Conservation (phyloP, 1,140 invertebrate species). For the Euglossa dilemma region DNA sequence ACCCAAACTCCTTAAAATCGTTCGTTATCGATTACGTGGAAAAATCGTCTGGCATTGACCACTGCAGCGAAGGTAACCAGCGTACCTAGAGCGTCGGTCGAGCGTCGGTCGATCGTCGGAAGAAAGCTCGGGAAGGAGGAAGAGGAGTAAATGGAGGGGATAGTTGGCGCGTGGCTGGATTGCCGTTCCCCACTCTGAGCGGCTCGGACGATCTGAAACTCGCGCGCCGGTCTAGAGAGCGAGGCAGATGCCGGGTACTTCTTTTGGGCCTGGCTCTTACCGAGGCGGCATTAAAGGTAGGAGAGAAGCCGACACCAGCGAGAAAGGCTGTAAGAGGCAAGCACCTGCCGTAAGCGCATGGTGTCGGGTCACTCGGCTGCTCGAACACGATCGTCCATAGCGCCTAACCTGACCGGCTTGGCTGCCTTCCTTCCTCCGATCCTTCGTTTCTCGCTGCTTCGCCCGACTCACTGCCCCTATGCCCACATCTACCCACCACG, state of each 20-base stretch:
- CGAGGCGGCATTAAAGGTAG: conserved; percentile 65
- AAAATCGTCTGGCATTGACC: background rate
- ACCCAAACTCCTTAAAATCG: no score
- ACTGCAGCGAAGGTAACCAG: background rate
- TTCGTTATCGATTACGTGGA: no score
- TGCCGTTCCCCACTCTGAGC: conserved; percentile 17
- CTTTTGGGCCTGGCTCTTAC: conserved; percentile 66
- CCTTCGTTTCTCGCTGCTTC: background rate
- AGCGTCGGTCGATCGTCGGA: conserved; percentile 18
- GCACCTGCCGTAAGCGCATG: conserved; percentile 68
- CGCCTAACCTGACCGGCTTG: conserved; percentile 53
- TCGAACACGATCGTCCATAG: conserved; percentile 62
- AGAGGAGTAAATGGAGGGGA: conserved; percentile 58
- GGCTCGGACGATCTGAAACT: conserved; percentile 55
- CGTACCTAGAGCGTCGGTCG: conserved; percentile 12
- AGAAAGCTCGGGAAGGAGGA: conserved; percentile 30
- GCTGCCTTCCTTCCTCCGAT: conserved; percentile 23
- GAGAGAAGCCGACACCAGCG: conserved; percentile 63
- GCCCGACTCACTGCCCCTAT: conserved; percentile 59
- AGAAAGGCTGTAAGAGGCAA: conserved; percentile 65
- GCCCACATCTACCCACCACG: conserved; percentile 63
- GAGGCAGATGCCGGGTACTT: conserved; percentile 64
- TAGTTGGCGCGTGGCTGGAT: conserved; percentile 70
- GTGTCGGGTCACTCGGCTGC: conserved; percentile 54
- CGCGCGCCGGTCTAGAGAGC: conserved; percentile 48